phyloP scores from a whole-genome alignment of 2,797 vertebrate genomes.

The Microctenopoma steveboyesi region DNA sequence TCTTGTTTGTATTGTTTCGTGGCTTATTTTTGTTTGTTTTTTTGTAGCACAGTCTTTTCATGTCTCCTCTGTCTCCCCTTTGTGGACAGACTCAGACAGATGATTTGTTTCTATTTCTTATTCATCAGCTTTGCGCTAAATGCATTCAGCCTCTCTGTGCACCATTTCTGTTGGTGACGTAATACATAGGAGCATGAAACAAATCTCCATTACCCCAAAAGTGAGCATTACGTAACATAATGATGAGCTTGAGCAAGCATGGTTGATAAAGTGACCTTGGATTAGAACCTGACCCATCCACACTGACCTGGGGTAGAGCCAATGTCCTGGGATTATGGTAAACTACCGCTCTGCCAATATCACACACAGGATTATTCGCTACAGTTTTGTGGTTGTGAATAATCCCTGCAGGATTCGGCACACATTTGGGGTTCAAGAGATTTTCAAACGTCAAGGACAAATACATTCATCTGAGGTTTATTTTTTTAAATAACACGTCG shows the following conservation, averaged over 20 bases:
- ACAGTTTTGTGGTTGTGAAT: conserved; percentile 30
- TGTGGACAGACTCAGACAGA: conserved; percentile 37
- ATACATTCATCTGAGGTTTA: neutral
- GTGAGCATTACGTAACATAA: conserved; percentile 46
- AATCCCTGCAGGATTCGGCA: conserved; percentile 23
- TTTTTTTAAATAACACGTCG: neutral
- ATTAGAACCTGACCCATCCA: conserved; percentile 56
- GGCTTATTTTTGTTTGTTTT: neutral
- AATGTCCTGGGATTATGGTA: conserved; percentile 66
- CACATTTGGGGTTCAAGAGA: conserved; percentile 26
- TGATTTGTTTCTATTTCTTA: conserved; percentile 49
- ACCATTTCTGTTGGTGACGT: conserved; percentile 5
- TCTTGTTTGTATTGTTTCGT: neutral
- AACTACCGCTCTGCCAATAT: conserved; percentile 54
- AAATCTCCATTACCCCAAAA: conserved; percentile 29
- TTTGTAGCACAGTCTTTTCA: conserved; percentile 30
- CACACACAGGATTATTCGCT: conserved; percentile 59
- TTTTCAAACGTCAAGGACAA: conserved; percentile 15
- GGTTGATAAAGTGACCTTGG: conserved; percentile 63
- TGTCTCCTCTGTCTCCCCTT: conserved; percentile 29
- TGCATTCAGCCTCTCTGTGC: conserved; percentile 6
- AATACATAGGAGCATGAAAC: neutral
- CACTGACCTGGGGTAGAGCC: conserved; percentile 42
- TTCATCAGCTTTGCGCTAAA: conserved; percentile 33
- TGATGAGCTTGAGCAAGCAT: conserved; percentile 8